Percentiles rank a stretch among this genome's conserved stretches.
Evolutionary conservation across 2,113 vertebrate species (phyloP).

Genomic region (Eulemur macaco): DNA sequence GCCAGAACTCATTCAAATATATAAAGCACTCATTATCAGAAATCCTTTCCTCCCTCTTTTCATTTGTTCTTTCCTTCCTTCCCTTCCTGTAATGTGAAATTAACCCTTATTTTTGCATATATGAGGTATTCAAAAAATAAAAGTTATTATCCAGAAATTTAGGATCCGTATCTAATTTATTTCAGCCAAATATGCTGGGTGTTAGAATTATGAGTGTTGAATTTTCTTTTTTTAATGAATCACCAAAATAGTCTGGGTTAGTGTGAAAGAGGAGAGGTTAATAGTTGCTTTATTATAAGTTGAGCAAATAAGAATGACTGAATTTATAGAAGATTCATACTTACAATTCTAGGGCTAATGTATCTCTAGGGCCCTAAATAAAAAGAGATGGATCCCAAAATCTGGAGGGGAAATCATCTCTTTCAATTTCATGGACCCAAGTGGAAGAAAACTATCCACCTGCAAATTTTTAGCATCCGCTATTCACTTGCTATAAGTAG

Average conservation of each 20-base stretch:
- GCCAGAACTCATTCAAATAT: neutral
- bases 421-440: neutral
- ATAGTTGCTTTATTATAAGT: neutral
- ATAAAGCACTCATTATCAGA: neutral
- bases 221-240: neutral
- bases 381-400: neutral
- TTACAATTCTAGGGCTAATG: neutral
- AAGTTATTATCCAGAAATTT: neutral
- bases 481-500: conserved; percentile 50
- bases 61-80: neutral
- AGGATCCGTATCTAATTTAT: neutral
- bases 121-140: neutral
- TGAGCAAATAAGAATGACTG: neutral
- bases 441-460: neutral
- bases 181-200: neutral
- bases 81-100: neutral
- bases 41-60: neutral
- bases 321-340: neutral
- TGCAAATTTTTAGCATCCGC: neutral
- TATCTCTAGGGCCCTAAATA: neutral
- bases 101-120: neutral
- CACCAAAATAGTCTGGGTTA: neutral
- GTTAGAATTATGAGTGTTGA: neutral
- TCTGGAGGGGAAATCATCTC: neutral
- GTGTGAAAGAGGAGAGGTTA: neutral